phyloP scores from a whole-genome alignment of 2,797 vertebrate genomes.

The Melopsittacus undulatus region DNA sequence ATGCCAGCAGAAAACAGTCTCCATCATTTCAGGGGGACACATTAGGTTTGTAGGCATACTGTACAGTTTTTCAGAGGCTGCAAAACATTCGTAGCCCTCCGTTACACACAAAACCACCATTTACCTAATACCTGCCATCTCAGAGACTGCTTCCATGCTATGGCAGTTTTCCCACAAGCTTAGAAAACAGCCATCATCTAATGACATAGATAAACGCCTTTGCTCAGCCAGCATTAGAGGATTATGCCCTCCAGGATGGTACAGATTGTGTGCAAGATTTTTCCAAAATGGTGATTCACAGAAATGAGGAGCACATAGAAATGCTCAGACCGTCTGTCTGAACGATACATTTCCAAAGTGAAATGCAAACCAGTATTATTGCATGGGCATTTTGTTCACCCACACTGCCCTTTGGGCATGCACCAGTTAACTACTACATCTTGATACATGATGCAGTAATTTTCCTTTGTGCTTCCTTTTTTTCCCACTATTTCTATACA shows the following conservation, averaged over 20 bases:
- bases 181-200: conserved; percentile 23
- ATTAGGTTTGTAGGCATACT: not conserved
- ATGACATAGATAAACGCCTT: conserved; percentile 40
- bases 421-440: not conserved
- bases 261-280: not conserved
- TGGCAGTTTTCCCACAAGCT: not conserved
- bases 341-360: fast-evolving
- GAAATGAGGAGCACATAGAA: not conserved
- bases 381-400: fast-evolving
- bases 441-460: fast-evolving
- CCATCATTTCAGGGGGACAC: not conserved
- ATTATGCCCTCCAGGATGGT: conserved; percentile 20
- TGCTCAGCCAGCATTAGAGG: not conserved
- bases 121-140: not conserved
- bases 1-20: not conserved
- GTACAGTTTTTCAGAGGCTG: not conserved
- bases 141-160: not conserved
- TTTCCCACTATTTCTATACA: fast-evolving
- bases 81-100: not conserved
- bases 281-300: not conserved
- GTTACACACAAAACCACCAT: not conserved
- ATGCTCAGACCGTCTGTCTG: not conserved
- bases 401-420: not conserved
- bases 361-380: not conserved
- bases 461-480: not conserved